These are phyloP conservation scores for Tenthredo livida DNA, from an alignment of 2,888 invertebrate species.

Conservation along the genomic window DNA sequence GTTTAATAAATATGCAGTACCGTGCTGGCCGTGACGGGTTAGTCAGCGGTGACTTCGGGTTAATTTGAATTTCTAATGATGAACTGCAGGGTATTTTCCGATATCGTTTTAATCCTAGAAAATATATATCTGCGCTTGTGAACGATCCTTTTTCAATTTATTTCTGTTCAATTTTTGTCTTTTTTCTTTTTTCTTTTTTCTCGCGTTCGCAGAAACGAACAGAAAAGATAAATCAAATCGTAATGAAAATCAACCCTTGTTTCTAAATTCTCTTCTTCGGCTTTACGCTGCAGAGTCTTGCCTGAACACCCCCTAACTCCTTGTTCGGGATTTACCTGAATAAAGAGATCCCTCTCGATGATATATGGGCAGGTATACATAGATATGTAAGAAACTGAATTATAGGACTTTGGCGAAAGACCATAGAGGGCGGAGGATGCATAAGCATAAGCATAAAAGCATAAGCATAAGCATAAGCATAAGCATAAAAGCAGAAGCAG, in stretches of 20 bases:
- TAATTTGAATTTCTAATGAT: conserved; percentile 39
- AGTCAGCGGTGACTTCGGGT: conserved; percentile 1
- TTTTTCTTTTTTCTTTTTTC: background rate
- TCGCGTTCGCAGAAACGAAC: background rate
- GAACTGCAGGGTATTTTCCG: conserved; percentile 25
- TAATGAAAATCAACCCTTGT: background rate
- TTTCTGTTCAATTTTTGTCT: background rate
- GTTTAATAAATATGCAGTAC: conserved; percentile 40
- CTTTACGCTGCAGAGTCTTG: background rate
- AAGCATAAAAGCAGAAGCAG: background rate
- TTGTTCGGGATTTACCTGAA: background rate
- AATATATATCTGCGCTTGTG: background rate
- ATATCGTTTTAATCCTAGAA: conserved; percentile 42
- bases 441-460: conserved; percentile 12
- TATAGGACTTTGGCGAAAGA: background rate
- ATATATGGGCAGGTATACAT: background rate
- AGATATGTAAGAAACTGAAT: background rate
- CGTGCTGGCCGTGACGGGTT: conserved; percentile 27
- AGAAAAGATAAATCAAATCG: background rate
- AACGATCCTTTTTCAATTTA: background rate
- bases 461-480: conserved; percentile 7
- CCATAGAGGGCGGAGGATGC: background rate
- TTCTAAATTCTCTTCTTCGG: background rate
- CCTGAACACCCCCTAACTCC: background rate
- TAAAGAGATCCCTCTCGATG: background rate